phyloP scores from a whole-genome alignment of 1,140 invertebrate species.

The Drosophila takahashii region DNA sequence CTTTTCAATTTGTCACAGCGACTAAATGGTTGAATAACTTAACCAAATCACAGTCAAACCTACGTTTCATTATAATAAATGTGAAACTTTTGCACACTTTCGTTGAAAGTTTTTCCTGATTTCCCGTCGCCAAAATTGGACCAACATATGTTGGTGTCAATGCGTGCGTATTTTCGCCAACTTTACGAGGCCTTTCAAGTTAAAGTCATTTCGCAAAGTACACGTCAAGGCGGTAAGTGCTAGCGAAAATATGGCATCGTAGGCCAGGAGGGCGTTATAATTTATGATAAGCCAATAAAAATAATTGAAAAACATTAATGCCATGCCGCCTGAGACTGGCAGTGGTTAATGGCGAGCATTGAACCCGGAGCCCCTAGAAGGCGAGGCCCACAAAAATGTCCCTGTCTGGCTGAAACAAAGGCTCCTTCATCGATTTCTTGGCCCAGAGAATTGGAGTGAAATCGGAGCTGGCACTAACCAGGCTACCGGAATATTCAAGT shows the following conservation, averaged over 20 bases:
- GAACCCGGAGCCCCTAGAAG: conserved; percentile 8
- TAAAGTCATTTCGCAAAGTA: conserved; percentile 36
- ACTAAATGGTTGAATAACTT: conserved; percentile 21
- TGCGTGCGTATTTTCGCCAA: conserved; percentile 17
- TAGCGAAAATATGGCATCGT: conserved; percentile 45
- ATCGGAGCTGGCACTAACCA: conserved; percentile 43
- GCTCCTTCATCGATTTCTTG: conserved; percentile 29
- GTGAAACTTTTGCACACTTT: conserved; percentile 21
- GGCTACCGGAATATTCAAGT: conserved; percentile 48
- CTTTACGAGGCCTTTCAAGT: conserved; percentile 35
- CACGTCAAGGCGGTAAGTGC: conserved; percentile 42
- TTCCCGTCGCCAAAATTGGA: conserved; percentile 2
- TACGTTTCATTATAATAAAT: conserved; percentile 7
- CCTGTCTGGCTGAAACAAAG: conserved; percentile 43
- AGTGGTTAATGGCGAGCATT: conserved; percentile 45
- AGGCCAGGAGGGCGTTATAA: conserved; percentile 69
- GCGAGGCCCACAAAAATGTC: conserved; percentile 18
- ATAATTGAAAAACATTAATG: conserved; percentile 71
- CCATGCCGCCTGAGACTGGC: conserved; percentile 40
- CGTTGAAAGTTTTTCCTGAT: conserved; percentile 8
- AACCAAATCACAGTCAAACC: conserved; percentile 2
- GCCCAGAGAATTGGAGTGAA: conserved; percentile 17
- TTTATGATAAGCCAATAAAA: conserved; percentile 80
- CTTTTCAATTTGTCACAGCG: conserved; percentile 23
- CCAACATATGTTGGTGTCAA: conserved; percentile 37